Evolutionary conservation across 2,113 vertebrate genomes (phyloP).

Genomic region (Tetrax tetrax): DNA sequence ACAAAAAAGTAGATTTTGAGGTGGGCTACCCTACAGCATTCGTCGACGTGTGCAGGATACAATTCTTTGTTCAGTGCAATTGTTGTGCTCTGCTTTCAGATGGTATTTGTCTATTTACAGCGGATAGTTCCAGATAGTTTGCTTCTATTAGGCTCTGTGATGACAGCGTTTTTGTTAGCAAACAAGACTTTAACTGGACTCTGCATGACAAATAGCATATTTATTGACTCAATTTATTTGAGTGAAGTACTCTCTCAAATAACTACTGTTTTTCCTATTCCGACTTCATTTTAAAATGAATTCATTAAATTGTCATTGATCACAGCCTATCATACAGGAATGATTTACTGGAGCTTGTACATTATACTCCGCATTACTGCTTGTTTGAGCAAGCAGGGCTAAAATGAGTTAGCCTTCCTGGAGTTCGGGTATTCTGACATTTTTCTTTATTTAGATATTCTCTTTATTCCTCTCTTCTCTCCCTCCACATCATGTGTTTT

Average conservation of each 20-base stretch:
- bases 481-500: neutral
- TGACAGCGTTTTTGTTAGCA: conserved; percentile 62
- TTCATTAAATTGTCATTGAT: conserved; percentile 72
- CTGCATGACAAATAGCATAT: conserved; percentile 65
- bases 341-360: conserved; percentile 31
- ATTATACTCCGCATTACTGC: neutral
- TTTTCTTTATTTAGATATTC: neutral
- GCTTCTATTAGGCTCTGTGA: conserved; percentile 40
- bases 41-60: neutral
- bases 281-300: conserved; percentile 62
- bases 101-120: conserved; percentile 40
- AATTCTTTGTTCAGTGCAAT: neutral
- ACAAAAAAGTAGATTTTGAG: neutral
- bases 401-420: neutral
- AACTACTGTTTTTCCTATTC: conserved; percentile 47
- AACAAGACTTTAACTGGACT: conserved; percentile 64
- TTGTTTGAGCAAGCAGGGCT: neutral
- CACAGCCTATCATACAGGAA: conserved; percentile 48
- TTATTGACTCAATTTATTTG: conserved; percentile 70
- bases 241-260: conserved; percentile 52
- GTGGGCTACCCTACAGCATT: neutral
- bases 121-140: conserved; percentile 49
- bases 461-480: neutral
- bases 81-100: conserved; percentile 54
- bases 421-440: neutral